Evolutionary conservation across 2,797 vertebrate genomes (phyloP).

Genomic region (Takifugu ocellatus): DNA sequence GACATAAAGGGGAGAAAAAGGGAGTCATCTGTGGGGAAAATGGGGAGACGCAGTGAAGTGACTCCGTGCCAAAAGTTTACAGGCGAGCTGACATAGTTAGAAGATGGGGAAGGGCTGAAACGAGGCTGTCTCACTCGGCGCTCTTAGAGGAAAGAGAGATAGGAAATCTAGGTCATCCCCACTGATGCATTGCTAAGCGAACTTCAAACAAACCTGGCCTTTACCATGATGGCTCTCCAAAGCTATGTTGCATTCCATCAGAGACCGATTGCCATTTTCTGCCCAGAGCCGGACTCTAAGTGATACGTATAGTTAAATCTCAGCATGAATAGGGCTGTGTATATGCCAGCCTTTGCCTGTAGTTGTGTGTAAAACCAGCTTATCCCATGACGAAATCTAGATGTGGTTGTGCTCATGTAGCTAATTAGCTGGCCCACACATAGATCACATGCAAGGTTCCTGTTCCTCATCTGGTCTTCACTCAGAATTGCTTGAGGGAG

Average conservation of each 20-base stretch:
- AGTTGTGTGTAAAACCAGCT: slow-evolving; percentile 9
- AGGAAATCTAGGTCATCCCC: slow-evolving; percentile 74
- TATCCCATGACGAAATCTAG: slow-evolving; percentile 13
- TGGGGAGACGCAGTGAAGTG: slow-evolving; percentile 46
- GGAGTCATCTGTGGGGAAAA: not conserved
- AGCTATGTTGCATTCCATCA: slow-evolving; percentile 63
- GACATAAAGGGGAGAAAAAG: slow-evolving; percentile 12
- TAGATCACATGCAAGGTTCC: slow-evolving; percentile 45
- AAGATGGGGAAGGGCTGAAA: slow-evolving; percentile 63
- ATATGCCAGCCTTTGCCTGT: slow-evolving; percentile 11
- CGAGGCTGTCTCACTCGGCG: slow-evolving; percentile 55
- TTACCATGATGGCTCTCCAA: slow-evolving; percentile 62
- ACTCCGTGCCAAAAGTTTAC: slow-evolving; percentile 72
- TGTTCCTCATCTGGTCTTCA: slow-evolving; percentile 50
- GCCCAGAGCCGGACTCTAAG: slow-evolving; percentile 45
- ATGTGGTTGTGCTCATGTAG: slow-evolving; percentile 13
- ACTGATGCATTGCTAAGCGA: slow-evolving; percentile 71
- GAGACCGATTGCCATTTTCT: slow-evolving; percentile 57
- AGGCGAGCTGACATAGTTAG: slow-evolving; percentile 73
- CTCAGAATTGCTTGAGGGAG: slow-evolving; percentile 45
- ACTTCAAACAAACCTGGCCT: slow-evolving; percentile 76
- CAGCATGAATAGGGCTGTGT: not conserved
- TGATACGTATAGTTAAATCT: slow-evolving; percentile 30
- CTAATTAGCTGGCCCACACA: slow-evolving; percentile 37
- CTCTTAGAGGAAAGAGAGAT: slow-evolving; percentile 60